A percentile compares a stretch with the other conserved stretches of the same genome.
These are phyloP conservation scores for Pseudomyrmex flavicornis DNA, from an alignment of 1,140 invertebrate genomes.

Conservation along the genomic window DNA sequence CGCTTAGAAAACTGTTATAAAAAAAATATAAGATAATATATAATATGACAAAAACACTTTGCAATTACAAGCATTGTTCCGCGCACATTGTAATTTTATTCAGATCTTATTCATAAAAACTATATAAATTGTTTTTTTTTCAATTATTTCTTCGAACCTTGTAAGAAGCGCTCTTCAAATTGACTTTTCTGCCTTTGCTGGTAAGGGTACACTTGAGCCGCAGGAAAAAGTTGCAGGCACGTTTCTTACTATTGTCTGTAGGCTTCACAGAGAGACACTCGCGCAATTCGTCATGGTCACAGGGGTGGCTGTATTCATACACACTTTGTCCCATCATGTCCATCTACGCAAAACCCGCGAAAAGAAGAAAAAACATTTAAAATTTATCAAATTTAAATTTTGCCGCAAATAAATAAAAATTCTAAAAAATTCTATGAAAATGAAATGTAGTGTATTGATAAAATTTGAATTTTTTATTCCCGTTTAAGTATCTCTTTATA, in stretches of 20 bases:
- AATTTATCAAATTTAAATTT: too few relatives aligned
- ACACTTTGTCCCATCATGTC: constrained; percentile 97
- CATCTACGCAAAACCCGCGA: constrained; percentile 88
- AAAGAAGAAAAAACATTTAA: too few relatives aligned
- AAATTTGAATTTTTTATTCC: too few relatives aligned
- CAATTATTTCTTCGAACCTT: constrained; percentile 88
- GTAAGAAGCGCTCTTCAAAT: constrained; percentile 96
- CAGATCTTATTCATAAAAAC: neutral
- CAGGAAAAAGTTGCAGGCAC: constrained; percentile 89
- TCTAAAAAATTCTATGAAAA: too few relatives aligned
- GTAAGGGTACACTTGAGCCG: constrained; percentile 96
- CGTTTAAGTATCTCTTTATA: neutral
- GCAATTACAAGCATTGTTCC: neutral
- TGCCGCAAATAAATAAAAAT: too few relatives aligned
- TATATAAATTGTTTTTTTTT: neutral
- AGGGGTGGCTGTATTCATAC: constrained; percentile 97
- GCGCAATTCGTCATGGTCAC: constrained; percentile 96
- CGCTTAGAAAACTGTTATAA: too few relatives aligned
- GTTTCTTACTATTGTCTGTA: constrained; percentile 79
- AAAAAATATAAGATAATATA: too few relatives aligned
- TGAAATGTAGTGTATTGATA: too few relatives aligned
- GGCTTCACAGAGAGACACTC: constrained; percentile 90
- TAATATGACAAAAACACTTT: too few relatives aligned
- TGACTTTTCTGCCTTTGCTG: constrained; percentile 95
- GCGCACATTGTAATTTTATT: neutral